Percentiles rank a stretch among this genome's conserved stretches.
phyloP scores from a whole-genome alignment of 2,888 invertebrate genomes.

The Drosophila recens region DNA sequence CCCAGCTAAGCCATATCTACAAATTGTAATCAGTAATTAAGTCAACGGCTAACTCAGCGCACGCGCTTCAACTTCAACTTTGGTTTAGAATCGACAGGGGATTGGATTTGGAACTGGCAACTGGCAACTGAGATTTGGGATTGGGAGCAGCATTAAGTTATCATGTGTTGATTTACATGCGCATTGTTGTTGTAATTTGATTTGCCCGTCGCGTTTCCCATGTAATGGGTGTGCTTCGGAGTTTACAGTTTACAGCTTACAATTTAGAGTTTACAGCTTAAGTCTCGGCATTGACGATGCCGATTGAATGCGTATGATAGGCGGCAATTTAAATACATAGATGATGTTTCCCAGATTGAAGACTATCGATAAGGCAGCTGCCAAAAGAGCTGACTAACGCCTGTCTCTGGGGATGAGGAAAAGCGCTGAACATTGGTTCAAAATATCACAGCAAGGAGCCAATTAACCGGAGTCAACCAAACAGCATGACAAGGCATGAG shows the following conservation, averaged over 20 bases:
- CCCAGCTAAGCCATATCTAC: conserved; percentile 68
- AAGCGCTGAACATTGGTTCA: conserved; percentile 6
- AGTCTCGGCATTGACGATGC: conserved; percentile 32
- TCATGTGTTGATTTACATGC: conserved; percentile 79
- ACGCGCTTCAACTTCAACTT: conserved; percentile 55
- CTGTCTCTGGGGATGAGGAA: not conserved
- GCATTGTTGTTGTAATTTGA: conserved; percentile 61
- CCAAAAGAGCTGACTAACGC: conserved; percentile 31
- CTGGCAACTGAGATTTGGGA: conserved; percentile 12
- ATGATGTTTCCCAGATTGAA: conserved; percentile 41
- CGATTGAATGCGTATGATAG: conserved; percentile 54
- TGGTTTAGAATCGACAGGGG: conserved; percentile 27
- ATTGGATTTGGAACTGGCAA: conserved; percentile 6
- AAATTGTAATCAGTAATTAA: conserved; percentile 84
- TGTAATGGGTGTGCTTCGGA: conserved; percentile 42
- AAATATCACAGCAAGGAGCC: conserved; percentile 40
- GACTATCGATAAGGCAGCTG: conserved; percentile 35
- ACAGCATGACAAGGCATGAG: conserved; percentile 20
- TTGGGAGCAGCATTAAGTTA: conserved; percentile 61
- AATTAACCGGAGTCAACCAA: conserved; percentile 29
- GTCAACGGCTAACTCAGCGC: conserved; percentile 55
- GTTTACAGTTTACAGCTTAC: conserved; percentile 27
- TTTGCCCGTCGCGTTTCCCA: conserved; percentile 45
- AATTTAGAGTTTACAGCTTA: conserved; percentile 33
- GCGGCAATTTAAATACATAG: conserved; percentile 56